Evolutionary conservation across 2,113 vertebrate genomes (phyloP).

Genomic region (Zosterops hypoxanthus): DNA sequence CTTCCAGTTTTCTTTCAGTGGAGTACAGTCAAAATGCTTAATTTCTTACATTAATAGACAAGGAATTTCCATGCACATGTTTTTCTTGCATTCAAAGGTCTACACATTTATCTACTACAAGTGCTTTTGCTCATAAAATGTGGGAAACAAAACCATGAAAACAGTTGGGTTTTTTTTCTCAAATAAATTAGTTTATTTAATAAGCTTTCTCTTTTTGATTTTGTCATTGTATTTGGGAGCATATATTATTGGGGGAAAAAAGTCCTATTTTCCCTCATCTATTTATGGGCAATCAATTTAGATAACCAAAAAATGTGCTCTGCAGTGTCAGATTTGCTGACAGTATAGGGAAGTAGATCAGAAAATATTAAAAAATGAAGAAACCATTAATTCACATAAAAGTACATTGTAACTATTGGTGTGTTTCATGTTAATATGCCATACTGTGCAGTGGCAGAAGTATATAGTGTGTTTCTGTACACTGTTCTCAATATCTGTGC

Average conservation of each 20-base stretch:
- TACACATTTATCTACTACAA: neutral
- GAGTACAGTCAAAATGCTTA: neutral
- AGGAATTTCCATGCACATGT: neutral
- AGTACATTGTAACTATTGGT: neutral
- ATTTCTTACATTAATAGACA: neutral
- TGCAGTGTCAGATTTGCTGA: neutral
- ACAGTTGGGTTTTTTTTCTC: neutral
- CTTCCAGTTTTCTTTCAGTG: neutral
- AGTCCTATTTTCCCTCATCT: neutral
- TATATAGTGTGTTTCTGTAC: neutral
- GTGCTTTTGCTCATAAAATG: neutral
- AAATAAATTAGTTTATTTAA: neutral
- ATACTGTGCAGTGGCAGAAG: neutral
- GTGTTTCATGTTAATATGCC: neutral
- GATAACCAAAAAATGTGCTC: neutral
- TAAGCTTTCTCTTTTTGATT: neutral
- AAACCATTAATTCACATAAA: neutral
- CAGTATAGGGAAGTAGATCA: neutral
- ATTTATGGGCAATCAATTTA: neutral
- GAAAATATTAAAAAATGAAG: neutral
- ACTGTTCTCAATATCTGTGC: neutral
- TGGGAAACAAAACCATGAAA: neutral
- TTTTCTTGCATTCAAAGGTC: neutral
- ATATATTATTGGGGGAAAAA: neutral
- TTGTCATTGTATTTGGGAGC: neutral